Evolutionary conservation across 2,888 invertebrate species (phyloP), one percentile per base, ranked within the genome.

Genomic region (Sminthurinus aureus): DNA sequence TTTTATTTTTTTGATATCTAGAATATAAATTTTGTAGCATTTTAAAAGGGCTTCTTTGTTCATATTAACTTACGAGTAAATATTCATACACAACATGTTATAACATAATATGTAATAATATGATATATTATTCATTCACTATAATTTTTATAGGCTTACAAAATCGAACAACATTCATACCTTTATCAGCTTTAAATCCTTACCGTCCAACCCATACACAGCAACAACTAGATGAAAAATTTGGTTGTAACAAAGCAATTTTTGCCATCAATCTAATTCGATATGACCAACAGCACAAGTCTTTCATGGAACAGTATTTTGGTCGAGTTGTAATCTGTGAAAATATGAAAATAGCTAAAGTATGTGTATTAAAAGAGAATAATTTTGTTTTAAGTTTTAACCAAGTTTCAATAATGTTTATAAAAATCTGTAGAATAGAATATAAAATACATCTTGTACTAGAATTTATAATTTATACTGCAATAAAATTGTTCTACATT

Each of bases 251-350:
- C 81, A 96, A 96, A 90, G 96, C 96, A 0, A 92, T 93, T 88
- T 93, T 95, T n/a, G 98, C 98, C 0, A 90, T 98, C 83, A 94
- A 94, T 20, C 91, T 98, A 83, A 93, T 98, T 80, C 91, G 93
- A 52, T 98, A 93, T 91, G 93, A 94, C 79, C 89, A 90, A 4
- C 91, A 92, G 81, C 91, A 95, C 82, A 92, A 93, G 84, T 91
- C 93, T 0, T 97, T 97, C 4, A 95, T 98, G 95, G 92, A 94
- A 88, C 97, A 93, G 92, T 94, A 96, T 87, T 97, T 98, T 91
- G 98, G 98, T 0, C 92, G 92, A 88, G 93, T 94, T 76, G 94
- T 99, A 87, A 93, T 99, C 85, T 97, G 97, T 90, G 92, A 93
- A 82, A 94, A 96, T 90, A 93, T 97, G 91, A 93, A 94, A 73